Evolutionary conservation across 2,797 vertebrate species (phyloP).

Genomic region (Brotula barbata): DNA sequence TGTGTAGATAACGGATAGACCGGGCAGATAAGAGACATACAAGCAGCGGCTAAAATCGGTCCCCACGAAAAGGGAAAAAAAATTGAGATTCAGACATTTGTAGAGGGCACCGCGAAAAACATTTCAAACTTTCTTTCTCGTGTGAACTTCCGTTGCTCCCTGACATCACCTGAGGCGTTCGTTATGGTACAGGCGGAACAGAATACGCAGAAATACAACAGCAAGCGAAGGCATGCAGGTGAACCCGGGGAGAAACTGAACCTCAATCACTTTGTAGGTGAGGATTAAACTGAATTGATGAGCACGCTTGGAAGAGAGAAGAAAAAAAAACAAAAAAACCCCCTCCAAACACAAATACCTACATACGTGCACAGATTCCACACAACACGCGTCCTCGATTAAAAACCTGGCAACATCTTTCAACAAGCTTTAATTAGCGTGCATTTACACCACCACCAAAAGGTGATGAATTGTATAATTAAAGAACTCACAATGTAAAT

Average conservation of each 20-base stretch:
- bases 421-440: constrained; percentile 85
- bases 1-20: too few species aligned
- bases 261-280: constrained; percentile 24
- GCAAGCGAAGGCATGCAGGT: constrained; percentile 33
- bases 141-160: too few species aligned
- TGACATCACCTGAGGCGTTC: too few species aligned
- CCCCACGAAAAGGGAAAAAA: too few species aligned
- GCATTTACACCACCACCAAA: constrained; percentile 85
- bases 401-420: constrained; percentile 78
- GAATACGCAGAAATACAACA: constrained; percentile 33
- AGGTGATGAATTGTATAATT: constrained; percentile 94
- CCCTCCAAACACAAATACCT: constrained; percentile 17
- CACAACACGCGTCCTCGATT: constrained; percentile 57
- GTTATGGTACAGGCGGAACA: constrained; percentile 45
- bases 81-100: too few species aligned
- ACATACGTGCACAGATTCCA: constrained; percentile 16
- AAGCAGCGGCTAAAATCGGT: too few species aligned
- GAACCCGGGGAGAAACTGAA: constrained; percentile 37
- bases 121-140: too few species aligned
- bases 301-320: background rate
- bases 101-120: too few species aligned
- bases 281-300: constrained; percentile 61
- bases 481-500: constrained; percentile 88
- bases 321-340: constrained; percentile 22
- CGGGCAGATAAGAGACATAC: too few species aligned